Percentiles rank a stretch among this genome's conserved stretches.
Conservation (phyloP, 2,113 vertebrate species). For the Electrona antarctica region DNA sequence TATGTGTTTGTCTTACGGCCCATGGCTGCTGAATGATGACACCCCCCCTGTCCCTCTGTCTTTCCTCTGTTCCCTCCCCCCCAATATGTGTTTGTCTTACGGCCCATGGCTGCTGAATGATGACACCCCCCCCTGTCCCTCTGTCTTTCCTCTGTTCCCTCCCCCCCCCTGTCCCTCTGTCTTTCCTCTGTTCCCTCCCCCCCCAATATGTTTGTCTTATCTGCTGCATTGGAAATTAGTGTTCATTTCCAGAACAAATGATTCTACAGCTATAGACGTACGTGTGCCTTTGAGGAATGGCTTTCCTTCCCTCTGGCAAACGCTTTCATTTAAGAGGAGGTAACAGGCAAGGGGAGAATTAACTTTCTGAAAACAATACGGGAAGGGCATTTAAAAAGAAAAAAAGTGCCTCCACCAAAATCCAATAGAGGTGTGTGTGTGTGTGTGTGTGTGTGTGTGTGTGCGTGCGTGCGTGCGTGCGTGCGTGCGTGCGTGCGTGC, state of each 20-base stretch:
- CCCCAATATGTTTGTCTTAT: constrained; percentile 61
- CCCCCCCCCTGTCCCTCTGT: constrained; percentile 18
- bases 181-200: constrained; percentile 31
- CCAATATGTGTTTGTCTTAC: too few relatives aligned
- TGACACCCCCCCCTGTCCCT: background rate
- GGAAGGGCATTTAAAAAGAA: background rate
- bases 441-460: too few relatives aligned
- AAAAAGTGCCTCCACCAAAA: background rate
- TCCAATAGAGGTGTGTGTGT: too few relatives aligned
- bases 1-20: too few relatives aligned
- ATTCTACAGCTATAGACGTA: constrained; percentile 31
- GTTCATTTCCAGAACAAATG: constrained; percentile 64
- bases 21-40: too few relatives aligned
- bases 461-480: too few relatives aligned
- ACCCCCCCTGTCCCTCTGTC: too few relatives aligned
- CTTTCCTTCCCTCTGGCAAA: constrained; percentile 32
- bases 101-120: background rate
- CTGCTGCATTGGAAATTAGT: constrained; percentile 59
- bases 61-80: too few relatives aligned
- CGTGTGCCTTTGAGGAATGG: constrained; percentile 37
- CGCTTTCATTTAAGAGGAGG: constrained; percentile 29
- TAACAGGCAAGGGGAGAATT: constrained; percentile 3
- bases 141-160: constrained; percentile 31
- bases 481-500: too few relatives aligned
- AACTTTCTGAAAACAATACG: background rate